phyloP scores from a whole-genome alignment of 2,113 vertebrate species.

The Mormyrus lacerda region DNA sequence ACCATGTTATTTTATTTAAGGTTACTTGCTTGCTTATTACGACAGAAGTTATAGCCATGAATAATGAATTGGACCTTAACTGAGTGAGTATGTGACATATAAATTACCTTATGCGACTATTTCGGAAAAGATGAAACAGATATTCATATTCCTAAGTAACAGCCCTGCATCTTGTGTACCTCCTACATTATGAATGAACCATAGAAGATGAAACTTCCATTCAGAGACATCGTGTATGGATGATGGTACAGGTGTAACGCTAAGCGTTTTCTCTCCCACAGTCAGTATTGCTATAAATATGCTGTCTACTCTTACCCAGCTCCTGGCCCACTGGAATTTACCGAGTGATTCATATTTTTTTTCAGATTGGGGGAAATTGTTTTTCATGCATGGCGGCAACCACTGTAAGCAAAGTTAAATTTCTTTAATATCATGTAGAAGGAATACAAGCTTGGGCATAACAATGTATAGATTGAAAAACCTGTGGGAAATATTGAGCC shows the following conservation, averaged over 20 bases:
- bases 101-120: background rate
- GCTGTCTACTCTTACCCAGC: background rate
- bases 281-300: background rate
- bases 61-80: background rate
- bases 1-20: background rate
- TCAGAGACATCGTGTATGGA: background rate
- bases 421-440: background rate
- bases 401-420: background rate
- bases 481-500: background rate
- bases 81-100: background rate
- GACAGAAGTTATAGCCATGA: background rate
- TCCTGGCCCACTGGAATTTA: background rate
- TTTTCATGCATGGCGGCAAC: background rate
- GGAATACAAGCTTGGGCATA: background rate
- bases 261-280: background rate
- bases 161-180: background rate
- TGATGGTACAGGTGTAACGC: background rate
- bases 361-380: slow-evolving; percentile 9
- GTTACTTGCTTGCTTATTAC: background rate
- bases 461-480: background rate
- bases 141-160: background rate
- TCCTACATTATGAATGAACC: background rate
- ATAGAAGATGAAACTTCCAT: background rate
- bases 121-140: background rate
- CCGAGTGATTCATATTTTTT: background rate